Evolutionary conservation across 2,888 invertebrate species (phyloP), one percentile per base, ranked within the genome.

Genomic region (Branchipolynoe longqiensis): DNA sequence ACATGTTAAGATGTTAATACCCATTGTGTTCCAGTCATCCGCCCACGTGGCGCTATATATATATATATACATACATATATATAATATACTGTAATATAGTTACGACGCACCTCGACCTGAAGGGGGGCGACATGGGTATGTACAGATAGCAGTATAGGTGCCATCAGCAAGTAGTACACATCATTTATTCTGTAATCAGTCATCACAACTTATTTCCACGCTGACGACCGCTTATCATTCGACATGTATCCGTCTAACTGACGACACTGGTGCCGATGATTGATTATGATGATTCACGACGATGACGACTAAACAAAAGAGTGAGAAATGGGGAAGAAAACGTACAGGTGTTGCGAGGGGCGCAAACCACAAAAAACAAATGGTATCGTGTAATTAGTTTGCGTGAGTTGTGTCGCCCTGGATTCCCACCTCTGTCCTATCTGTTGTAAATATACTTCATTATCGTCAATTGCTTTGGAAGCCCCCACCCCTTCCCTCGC

Each of bases 381-480:
- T 62, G 31, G 33, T 69, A 69, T 69, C 18, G 69, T 69, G 69
- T 36, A n/a, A 69, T 69, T 69, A 69, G 69, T 69, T 69, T 69
- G 36, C 69, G 69, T 69, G 33, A 14, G 22, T 38, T 36, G 36
- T 38, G 69, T 69, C 69, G 38, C 69, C 62, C 69, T 69, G 38
- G 69, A 69, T 69, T 36, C 78, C 78, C 48, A 41, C 48, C 22
- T 25, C 41, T 78, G 69, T 69, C 69, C 78, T 78, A 8, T 78
- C 31, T 1, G 28, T 48, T 78, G 41, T 41, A 48, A 6, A 41
- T 48, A 48, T 48, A 41, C 28, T 69, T 69, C 78, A 78, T 78
- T 78, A 78, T 78, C 48, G 78, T 78, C 78, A 78, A 48, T 78
- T 78, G 78, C 78, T 78, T 78, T 78, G 78, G 78, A 78, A 41